Evolutionary conservation across 2,113 vertebrate species (phyloP), one percentile per base, ranked within the genome.

Genomic region (Boleophthalmus pectinirostris): DNA sequence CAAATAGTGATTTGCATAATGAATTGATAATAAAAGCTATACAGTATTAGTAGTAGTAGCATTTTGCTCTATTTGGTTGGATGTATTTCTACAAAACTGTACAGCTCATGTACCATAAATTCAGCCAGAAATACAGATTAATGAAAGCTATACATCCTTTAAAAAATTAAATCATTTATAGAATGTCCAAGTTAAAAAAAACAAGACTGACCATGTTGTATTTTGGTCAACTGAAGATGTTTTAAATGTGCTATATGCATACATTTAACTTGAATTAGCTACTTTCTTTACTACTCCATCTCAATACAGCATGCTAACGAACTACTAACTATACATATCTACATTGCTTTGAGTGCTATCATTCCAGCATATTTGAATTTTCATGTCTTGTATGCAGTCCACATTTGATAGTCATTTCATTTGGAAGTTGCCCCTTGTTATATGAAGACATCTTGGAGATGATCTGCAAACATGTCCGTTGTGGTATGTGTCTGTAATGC

Each of bases 401-500:
- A 29, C 25, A 56, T 43, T 65, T 66, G 54, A 75, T 66, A 69
- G 73, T 56, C 18, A 46, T 73, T 65, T 6, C 51, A 18, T 46
- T 75, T 72, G 73, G 66, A 66, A 72, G 66, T 33, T 80, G 49
- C 38, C 13, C 23, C 49, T 69, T 54, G 61, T 64, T 64, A 21
- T 35, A 45, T 3, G 3, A 38, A 72, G 54, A 56, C 64, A 65
- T 73, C 57, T 65, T 76, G 67, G 69, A 74, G 65, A 71, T 46
- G 5, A 18, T 73, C 54, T 68, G 25, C 73, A 69, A 76, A 70
- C 69, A 69, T 70, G 78, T 83, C 84, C 66, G 23, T 51, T 16
- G 33, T 75, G 67, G 66, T 70, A 69, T 69, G 79, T 74, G 82
- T 85, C 61, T 74, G 70, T 69, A 58, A 71, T 12, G 66, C 54